These are phyloP conservation scores for Diachasmimorpha longicaudata DNA, from an alignment of 1,140 invertebrate species.

Conservation along the genomic window DNA sequence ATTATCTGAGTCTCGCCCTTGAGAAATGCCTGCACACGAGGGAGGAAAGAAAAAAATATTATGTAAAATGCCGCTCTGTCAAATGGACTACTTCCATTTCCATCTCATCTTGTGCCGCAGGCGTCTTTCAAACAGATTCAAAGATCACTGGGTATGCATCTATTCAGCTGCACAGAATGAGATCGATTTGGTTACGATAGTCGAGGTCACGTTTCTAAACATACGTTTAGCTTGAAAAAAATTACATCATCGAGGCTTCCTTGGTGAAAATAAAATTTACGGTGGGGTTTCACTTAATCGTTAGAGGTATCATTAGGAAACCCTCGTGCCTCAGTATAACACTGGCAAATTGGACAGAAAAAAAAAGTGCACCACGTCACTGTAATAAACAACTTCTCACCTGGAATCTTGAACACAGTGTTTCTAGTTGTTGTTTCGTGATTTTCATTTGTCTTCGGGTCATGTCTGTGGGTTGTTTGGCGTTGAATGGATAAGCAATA, in stretches of 20 bases:
- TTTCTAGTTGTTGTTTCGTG: constrained; percentile 94
- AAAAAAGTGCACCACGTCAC: background rate
- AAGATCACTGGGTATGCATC: background rate
- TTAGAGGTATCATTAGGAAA: constrained; percentile 5
- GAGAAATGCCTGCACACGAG: constrained; percentile 75
- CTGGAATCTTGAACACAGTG: constrained; percentile 94
- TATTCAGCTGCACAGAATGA: background rate
- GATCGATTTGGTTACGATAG: constrained; percentile 21
- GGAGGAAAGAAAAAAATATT: background rate
- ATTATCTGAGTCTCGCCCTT: constrained; percentile 97
- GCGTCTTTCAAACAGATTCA: background rate
- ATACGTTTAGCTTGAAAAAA: background rate
- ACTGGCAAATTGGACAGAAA: background rate
- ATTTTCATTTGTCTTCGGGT: constrained; percentile 91
- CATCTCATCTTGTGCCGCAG: constrained; percentile 10
- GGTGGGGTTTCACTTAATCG: constrained; percentile 37
- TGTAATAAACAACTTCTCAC: constrained; percentile 61
- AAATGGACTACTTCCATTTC: constrained; percentile 10
- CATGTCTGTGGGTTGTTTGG: constrained; percentile 99
- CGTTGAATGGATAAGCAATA: constrained; percentile 99
- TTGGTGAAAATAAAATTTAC: constrained; percentile 14
- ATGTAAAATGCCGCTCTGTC: background rate
- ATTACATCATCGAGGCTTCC: background rate
- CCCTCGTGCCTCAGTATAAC: background rate
- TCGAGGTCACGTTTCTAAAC: constrained; percentile 2